phyloP scores from a whole-genome alignment of 2,113 vertebrate species.

The Hippopotamus amphibius region DNA sequence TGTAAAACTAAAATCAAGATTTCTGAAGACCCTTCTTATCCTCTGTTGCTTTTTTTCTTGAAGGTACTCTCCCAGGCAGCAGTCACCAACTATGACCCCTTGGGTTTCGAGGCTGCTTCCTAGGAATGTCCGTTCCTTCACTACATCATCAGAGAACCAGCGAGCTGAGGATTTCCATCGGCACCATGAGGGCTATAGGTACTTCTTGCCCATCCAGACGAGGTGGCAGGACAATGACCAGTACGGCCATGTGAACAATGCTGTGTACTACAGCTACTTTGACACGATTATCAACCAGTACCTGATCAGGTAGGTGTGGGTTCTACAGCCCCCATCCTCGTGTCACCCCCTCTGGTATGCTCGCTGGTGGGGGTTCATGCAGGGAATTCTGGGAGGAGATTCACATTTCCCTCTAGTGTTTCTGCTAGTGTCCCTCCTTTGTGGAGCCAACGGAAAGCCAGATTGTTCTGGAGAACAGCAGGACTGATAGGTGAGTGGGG shows the following conservation, averaged over 20 bases:
- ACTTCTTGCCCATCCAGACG: constrained; percentile 73
- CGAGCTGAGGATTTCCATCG: neutral
- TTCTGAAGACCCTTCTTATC: neutral
- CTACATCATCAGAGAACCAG: neutral
- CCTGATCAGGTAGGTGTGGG: constrained; percentile 59
- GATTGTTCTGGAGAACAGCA: neutral
- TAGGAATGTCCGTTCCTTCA: neutral
- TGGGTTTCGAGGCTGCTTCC: neutral
- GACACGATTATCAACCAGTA: constrained; percentile 62
- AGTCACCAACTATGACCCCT: neutral
- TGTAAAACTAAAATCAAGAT: constrained; percentile 32
- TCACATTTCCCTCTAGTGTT: neutral
- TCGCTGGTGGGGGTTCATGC: neutral
- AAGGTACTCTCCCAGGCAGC: neutral
- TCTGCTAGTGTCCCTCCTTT: accelerated
- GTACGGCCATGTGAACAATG: constrained; percentile 46
- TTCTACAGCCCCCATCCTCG: neutral
- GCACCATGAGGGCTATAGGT: neutral
- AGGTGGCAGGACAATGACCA: constrained; percentile 74
- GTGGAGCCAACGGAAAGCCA: neutral
- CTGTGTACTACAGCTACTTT: constrained; percentile 56
- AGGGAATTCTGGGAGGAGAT: neutral
- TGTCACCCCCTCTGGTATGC: neutral
- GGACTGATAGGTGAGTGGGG: neutral
- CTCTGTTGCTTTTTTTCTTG: neutral